Base-by-base conservation (phyloP, 2,113 vertebrate species). In the Calyptomena viridis region DNA sequence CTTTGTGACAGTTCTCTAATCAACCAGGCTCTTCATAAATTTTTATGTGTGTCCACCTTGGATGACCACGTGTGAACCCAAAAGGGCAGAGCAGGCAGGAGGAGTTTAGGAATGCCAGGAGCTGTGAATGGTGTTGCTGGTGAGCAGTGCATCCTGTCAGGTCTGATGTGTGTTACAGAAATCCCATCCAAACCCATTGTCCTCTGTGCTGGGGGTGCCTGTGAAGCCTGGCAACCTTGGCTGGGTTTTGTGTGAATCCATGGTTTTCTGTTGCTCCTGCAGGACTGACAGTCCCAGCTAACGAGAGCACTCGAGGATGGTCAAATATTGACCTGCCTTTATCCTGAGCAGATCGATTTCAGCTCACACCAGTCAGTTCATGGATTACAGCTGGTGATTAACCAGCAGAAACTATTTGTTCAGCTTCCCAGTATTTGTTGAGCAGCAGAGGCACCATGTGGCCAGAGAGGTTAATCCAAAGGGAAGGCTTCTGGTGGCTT, bases 381-480 rank as follows among this genome's bases (percentile, higher is more conserved):
- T 93, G 94, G 82, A 55, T 97, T 96, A 28, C 63, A 91, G 75
- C 72, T 92, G 94, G 64, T 95, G 90, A 84, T 93, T 90, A 95
- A 93, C 83, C 74, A 80, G 55, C 58, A 90, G 74, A 71, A 92
- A 72, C 80, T 50, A 17, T 77, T 74, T 37, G 74, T 77, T 84
- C 83, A 40, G 55, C 84, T 78, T 84, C 21, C 6, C 50, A 23
- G 37, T 42, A 88, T 97, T 96, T 79, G 79, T 97, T 67, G 94
- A 94, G 85, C 94, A 85, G 88, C 95, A 95, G 97, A 97, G 94
- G 94, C 94, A 97, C 96, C 94, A 2, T 95, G 93, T 97, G 96
- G 97, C 93, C 95, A 88, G 37, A 81, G 80, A 96, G 84, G 79
- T 96, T 96, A 92, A 95, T 96, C 97, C 67, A 89, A 56, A 95